Base-by-base conservation (phyloP, 2,888 invertebrate genomes). In the Drosophila meridionalis region DNA sequence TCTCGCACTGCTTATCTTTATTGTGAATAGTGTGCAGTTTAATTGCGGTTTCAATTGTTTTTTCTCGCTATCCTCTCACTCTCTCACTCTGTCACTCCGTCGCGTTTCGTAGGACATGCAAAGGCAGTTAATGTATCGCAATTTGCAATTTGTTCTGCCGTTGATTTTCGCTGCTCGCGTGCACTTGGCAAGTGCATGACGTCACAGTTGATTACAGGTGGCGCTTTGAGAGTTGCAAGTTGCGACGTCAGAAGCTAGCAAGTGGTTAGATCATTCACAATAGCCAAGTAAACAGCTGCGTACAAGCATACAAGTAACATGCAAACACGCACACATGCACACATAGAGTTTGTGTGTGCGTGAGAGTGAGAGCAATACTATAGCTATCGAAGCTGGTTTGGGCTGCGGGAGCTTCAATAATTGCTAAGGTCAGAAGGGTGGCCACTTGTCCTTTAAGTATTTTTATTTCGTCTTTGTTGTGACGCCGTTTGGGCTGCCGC, bases 161-260 rank as follows among this genome's bases (percentile, higher is more conserved):
- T 59, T 67, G 53, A 64, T 64, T 50, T 34, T 62, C 57, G 60
- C 28, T 68, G 72, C 62, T 80, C 48, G 69, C 84, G 73, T 85
- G 86, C 83, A 76, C 56, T 75, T 66, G 62, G 62, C 43, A 62
- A 76, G 43, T 38, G 61, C 56, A 83, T 87, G 83, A 78, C 87
- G 83, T 89, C 84, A 84, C 78, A 82, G 71, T 87, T 80, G 83
- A 86, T 85, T 89, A 89, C 84, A 89, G 84, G 89, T 84, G 84
- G 89, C 80, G 71, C 76, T 80, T 34, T 42, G 34, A 50, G 52
- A 66, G 60, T 63, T 74, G 73, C 68, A 73, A 64, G 53, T 48
- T 63, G 30, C 73, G 65, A 73, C 62, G 69, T 69, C 66, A 71
- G 70, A 77, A 85, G 83, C 76, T 67, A 80, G 83, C 79, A 80